Percentiles rank a stretch among this genome's conserved stretches.
Evolutionary conservation across 2,113 vertebrate species (phyloP).

Genomic region (Corythoichthys haematopterus): DNA sequence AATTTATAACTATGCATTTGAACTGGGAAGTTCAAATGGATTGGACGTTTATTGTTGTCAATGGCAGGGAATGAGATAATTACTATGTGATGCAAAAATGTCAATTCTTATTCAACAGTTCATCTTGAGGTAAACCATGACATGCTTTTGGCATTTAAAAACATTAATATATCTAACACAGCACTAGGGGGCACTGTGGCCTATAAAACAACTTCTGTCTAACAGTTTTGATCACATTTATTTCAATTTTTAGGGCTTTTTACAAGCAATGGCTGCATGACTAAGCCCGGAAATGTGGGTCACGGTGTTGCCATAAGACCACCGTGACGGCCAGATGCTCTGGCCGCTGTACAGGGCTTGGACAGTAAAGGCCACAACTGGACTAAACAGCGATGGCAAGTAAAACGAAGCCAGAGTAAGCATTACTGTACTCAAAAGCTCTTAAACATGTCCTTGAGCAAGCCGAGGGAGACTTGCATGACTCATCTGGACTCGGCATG

Average conservation of each 20-base stretch:
- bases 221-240: background rate
- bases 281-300: slow-evolving; percentile 34
- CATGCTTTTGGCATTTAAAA: no score
- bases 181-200: slow-evolving; percentile 60
- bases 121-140: no score
- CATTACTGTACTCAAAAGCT: slow-evolving; percentile 14
- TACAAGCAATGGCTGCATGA: slow-evolving; percentile 13
- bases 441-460: slow-evolving; percentile 29
- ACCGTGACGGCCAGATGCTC: slow-evolving; percentile 25
- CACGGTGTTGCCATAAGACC: slow-evolving; percentile 25
- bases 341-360: background rate
- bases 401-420: slow-evolving; percentile 17
- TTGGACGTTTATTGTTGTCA: no score
- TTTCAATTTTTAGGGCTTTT: slow-evolving; percentile 1
- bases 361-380: slow-evolving; percentile 6
- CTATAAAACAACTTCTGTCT: slow-evolving; percentile 2
- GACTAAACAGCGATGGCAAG: slow-evolving; percentile 3
- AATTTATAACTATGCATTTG: no score
- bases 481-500: slow-evolving; percentile 46
- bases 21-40: no score
- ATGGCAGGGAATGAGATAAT: no score
- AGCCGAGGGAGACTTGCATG: slow-evolving; percentile 52
- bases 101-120: no score
- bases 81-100: no score
- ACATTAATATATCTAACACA: no score